Percentiles rank a stretch among this genome's conserved stretches.
phyloP scores from a whole-genome alignment of 1,140 invertebrate genomes.

The Dendrolimus kikuchii region DNA sequence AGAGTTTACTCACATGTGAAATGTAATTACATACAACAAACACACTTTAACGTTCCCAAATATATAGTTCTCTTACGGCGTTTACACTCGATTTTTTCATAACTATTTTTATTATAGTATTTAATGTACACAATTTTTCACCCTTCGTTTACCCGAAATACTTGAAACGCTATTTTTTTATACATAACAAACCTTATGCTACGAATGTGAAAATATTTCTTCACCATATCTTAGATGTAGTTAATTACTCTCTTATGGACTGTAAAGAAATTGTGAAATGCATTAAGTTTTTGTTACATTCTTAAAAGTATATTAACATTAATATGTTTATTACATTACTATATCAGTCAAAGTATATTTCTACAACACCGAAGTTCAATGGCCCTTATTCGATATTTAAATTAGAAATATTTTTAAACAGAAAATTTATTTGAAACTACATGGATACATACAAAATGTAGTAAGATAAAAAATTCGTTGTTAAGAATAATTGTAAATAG shows the following conservation, averaged over 20 bases:
- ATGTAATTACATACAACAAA: conserved; percentile 66
- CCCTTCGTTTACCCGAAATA: conserved; percentile 61
- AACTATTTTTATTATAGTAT: conserved; percentile 63
- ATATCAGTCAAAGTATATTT: conserved; percentile 69
- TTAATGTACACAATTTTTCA: conserved; percentile 64
- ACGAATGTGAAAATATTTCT: conserved; percentile 69
- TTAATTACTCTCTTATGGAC: conserved; percentile 57
- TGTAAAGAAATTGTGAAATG: conserved; percentile 69
- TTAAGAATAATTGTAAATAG: too few relatives aligned
- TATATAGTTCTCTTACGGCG: conserved; percentile 63
- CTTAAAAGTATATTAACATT: conserved; percentile 68
- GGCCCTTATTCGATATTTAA: too few relatives aligned
- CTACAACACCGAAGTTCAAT: too few relatives aligned
- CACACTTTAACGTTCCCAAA: conserved; percentile 66
- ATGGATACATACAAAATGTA: too few relatives aligned
- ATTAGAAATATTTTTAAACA: too few relatives aligned
- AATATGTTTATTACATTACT: conserved; percentile 51
- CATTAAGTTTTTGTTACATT: conserved; percentile 64
- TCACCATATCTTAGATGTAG: conserved; percentile 61
- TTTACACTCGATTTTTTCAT: conserved; percentile 48
- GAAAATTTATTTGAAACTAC: too few relatives aligned
- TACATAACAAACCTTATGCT: conserved; percentile 68
- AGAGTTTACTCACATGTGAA: conserved; percentile 60
- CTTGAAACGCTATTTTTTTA: conserved; percentile 56
- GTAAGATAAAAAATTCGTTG: too few relatives aligned